Evolutionary conservation across 2,888 invertebrate genomes (phyloP).

Genomic region (Miltochrista miniata): DNA sequence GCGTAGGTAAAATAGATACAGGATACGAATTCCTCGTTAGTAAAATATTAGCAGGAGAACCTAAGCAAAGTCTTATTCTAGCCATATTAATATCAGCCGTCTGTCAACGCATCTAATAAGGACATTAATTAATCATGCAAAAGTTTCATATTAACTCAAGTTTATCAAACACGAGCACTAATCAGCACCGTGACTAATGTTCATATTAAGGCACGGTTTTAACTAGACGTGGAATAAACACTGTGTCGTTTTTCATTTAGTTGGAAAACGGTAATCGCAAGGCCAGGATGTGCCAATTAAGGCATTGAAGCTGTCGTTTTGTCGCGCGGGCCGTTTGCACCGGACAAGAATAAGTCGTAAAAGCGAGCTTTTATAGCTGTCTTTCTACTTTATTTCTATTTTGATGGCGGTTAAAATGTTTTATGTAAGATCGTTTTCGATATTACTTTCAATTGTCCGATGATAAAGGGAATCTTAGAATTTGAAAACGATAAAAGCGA

Average conservation of each 20-base stretch:
- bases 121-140: not conserved
- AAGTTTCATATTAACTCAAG: not conserved
- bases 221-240: conserved; percentile 10
- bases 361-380: conserved; percentile 26
- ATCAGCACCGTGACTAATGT: conserved; percentile 1
- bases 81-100: not conserved
- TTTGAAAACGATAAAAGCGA: not conserved
- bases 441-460: not conserved
- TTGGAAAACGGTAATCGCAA: conserved; percentile 23
- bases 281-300: conserved; percentile 37
- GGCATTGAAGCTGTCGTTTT: conserved; percentile 21
- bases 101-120: not conserved
- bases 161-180: not conserved
- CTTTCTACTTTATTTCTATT: conserved; percentile 31
- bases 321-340: conserved; percentile 25
- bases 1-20: too few species aligned
- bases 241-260: conserved; percentile 17
- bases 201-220: not conserved
- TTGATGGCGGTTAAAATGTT: conserved; percentile 22
- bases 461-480: not conserved
- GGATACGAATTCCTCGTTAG: too few species aligned
- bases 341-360: conserved; percentile 31
- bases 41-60: too few species aligned
- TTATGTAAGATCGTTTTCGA: conserved; percentile 15
- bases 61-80: not conserved